Evolutionary conservation across 2,888 invertebrate species (phyloP), one percentile per base, ranked within the genome.

Genomic region (Callimorpha dominula): DNA sequence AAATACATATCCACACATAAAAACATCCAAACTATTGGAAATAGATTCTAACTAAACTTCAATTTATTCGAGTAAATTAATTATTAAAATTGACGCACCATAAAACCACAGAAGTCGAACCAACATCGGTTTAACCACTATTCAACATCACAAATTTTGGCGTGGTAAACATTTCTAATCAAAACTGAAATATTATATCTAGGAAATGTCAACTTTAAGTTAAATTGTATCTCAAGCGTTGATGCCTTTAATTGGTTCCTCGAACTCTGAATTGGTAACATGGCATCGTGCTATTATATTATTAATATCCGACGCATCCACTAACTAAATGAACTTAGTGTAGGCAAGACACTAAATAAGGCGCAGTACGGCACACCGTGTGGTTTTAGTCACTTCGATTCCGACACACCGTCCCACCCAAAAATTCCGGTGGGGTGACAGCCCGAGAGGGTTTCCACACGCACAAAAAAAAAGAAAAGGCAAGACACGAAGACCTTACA

Each of bases 191-290:
- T 65, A 31, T 31, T 31, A 31, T 31, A 57, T 65, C 20, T 65
- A 15, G 49, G 20, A 62, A 50, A 70, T 42, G 7, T 31, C 11
- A 71, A 57, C 46, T 64, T 70, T 17, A 43, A 52, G 80, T 81
- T 17, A 31, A 65, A 65, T 57, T 57, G 62, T 69, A 62, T 49
- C 46, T 62, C 4, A 20, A 63, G 46, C 43, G 31, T 60, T 31
- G 8, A 20, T 57, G 60, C 15, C 64, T 52, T n/a, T 71, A 74
- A 79, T 74, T 74, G 68, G 60, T 54, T 63, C 20, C 46, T 15
- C 31, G 14, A 49, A 64, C 64, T 70, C 20, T n/a, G 40, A 0
- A 66, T 43, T 70, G 62, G 50, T 52, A 15, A 31, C 6, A 57
- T 57, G 57, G 60, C 46, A 31, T 57, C 68, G 57, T 57, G 46